phyloP scores from a whole-genome alignment of 2,797 vertebrate species.

The Danio aesculapii region DNA sequence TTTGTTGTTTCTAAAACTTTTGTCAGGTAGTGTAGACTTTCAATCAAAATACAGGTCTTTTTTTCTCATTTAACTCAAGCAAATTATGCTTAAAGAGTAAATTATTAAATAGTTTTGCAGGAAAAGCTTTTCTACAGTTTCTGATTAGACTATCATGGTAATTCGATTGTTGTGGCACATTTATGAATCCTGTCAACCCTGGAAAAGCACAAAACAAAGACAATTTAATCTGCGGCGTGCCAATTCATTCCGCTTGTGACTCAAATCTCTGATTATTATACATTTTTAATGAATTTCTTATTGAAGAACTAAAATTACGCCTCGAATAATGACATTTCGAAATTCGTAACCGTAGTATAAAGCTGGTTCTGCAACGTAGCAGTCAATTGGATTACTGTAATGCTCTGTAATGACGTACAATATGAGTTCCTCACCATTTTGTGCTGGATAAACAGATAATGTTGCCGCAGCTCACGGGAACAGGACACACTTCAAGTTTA shows the following conservation, averaged over 20 bases:
- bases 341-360: constrained; percentile 67
- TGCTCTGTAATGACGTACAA: constrained; percentile 68
- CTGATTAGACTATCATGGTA: constrained; percentile 42
- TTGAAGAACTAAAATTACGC: constrained; percentile 77
- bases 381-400: constrained; percentile 75
- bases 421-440: constrained; percentile 76
- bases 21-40: not conserved
- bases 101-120: constrained; percentile 5
- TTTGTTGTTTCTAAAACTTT: too few species aligned
- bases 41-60: not conserved
- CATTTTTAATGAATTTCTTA: constrained; percentile 82
- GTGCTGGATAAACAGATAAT: constrained; percentile 79
- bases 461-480: constrained; percentile 66
- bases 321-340: constrained; percentile 73
- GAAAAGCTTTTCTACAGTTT: constrained; percentile 25
- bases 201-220: constrained; percentile 59
- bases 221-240: constrained; percentile 55
- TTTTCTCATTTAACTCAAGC: constrained; percentile 11
- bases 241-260: constrained; percentile 30
- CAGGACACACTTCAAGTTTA: constrained; percentile 79
- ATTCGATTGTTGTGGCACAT: constrained; percentile 56
- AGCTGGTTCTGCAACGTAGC: constrained; percentile 41
- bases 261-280: constrained; percentile 68
- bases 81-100: constrained; percentile 23
- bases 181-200: constrained; percentile 56